Evolutionary conservation across 2,797 vertebrate species (phyloP).

Genomic region (Danio jaintianensis): DNA sequence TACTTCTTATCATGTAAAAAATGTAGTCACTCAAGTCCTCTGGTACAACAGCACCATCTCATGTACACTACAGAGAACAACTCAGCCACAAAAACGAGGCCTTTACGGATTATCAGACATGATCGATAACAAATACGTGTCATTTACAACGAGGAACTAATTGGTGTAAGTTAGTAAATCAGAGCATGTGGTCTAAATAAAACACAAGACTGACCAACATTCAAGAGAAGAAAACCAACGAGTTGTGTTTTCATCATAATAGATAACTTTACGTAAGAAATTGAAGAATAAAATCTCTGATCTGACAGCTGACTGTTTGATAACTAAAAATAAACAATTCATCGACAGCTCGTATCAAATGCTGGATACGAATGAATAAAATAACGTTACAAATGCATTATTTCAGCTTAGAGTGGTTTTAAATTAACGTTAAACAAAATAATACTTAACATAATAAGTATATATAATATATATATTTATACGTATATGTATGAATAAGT

Average conservation of each 20-base stretch:
- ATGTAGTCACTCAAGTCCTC: neutral
- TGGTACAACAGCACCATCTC: conserved; percentile 42
- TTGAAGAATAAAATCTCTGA: neutral
- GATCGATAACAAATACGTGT: neutral
- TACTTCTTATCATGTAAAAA: neutral
- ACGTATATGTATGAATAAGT: neutral
- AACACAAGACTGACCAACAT: neutral
- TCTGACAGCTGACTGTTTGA: neutral
- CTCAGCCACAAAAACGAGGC: neutral
- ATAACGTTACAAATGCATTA: neutral
- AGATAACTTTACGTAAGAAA: neutral
- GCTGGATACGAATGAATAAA: neutral
- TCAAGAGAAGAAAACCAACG: neutral
- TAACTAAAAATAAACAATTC: neutral
- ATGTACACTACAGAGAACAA: neutral
- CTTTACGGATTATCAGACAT: neutral
- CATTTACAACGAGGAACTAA: neutral
- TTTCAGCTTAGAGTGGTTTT: neutral
- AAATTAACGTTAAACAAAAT: neutral
- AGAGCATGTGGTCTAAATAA: neutral
- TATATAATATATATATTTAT: neutral
- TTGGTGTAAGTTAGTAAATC: neutral
- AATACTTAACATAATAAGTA: neutral
- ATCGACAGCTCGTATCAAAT: neutral
- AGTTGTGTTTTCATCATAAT: neutral